These are phyloP conservation scores for Luidia sarsii DNA, from an alignment of 53 echinoderm and acorn worm species.

Conservation along the genomic window DNA sequence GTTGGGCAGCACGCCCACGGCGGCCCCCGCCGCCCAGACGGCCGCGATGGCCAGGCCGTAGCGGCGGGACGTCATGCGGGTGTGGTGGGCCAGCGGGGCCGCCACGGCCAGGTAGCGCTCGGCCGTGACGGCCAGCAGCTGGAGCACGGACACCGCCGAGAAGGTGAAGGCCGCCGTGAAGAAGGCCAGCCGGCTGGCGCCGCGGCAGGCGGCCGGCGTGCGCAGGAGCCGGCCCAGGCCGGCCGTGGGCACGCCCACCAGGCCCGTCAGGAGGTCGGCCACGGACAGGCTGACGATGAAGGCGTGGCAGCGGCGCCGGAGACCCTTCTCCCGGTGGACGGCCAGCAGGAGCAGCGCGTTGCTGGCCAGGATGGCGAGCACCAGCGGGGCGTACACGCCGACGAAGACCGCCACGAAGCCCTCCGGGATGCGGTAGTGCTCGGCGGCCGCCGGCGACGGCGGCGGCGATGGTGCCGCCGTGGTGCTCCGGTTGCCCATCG, in stretches of 20 bases:
- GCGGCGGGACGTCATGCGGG: conserved; percentile 27
- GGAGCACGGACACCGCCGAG: conserved; percentile 62
- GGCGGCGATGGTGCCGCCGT: neutral
- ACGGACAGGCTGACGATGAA: conserved; percentile 71
- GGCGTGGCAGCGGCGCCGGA: conserved; percentile 50
- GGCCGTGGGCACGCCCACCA: conserved; percentile 62
- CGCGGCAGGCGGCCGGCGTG: conserved; percentile 38
- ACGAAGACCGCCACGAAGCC: conserved; percentile 18
- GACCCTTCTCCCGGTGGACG: conserved; percentile 52
- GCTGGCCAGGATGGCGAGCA: conserved; percentile 45
- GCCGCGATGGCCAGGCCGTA: conserved; percentile 19
- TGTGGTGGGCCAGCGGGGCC: conserved; percentile 49
- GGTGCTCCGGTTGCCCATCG: neutral
- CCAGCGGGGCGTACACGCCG: conserved; percentile 35
- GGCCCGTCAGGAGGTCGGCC: conserved; percentile 65
- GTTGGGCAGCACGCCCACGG: conserved; percentile 33
- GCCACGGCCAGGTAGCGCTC: conserved; percentile 62
- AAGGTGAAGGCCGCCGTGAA: conserved; percentile 67
- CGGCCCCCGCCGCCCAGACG: conserved; percentile 49
- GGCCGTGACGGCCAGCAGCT: conserved; percentile 64
- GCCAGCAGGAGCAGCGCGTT: conserved; percentile 63
- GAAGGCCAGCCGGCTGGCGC: conserved; percentile 47
- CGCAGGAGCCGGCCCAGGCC: conserved; percentile 56
- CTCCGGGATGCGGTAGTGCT: conserved; percentile 6
- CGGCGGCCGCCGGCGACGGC: neutral